These are phyloP conservation scores for Lates calcarifer DNA, from an alignment of 2,113 vertebrate genomes.

Conservation along the genomic window DNA sequence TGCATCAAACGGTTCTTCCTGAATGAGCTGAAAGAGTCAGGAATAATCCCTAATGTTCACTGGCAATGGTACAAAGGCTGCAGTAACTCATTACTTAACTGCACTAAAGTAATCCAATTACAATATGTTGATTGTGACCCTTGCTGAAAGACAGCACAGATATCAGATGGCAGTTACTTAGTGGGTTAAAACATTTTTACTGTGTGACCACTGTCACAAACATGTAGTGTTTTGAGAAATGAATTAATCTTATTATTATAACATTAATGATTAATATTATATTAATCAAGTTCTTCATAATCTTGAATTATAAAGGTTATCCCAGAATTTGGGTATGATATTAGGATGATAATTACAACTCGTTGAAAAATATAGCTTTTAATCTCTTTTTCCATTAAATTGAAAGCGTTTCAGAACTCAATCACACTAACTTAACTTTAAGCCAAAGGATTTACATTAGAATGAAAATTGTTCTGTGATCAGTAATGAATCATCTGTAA, in stretches of 20 bases:
- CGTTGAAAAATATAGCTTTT: neutral
- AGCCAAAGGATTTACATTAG: constrained; percentile 5
- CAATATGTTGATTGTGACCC: neutral
- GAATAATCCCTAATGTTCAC: neutral
- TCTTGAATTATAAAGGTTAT: neutral
- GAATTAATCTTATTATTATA: neutral
- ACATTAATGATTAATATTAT: neutral
- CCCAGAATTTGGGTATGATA: neutral
- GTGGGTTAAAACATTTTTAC: neutral
- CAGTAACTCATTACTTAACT: neutral
- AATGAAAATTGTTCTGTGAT: constrained; percentile 21
- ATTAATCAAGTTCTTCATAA: neutral
- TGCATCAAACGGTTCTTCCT: neutral
- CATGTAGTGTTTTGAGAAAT: neutral
- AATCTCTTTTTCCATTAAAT: neutral
- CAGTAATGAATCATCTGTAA: constrained; percentile 9
- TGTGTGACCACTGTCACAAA: neutral
- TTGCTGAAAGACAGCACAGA: neutral
- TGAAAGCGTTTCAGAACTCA: constrained; percentile 3
- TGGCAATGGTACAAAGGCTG: neutral
- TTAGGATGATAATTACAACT: neutral
- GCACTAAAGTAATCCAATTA: neutral
- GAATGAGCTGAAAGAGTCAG: neutral
- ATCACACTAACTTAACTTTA: neutral
- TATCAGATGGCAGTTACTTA: neutral